Conservation (phyloP, 2,113 vertebrate species). For the Danionella cerebrum region DNA sequence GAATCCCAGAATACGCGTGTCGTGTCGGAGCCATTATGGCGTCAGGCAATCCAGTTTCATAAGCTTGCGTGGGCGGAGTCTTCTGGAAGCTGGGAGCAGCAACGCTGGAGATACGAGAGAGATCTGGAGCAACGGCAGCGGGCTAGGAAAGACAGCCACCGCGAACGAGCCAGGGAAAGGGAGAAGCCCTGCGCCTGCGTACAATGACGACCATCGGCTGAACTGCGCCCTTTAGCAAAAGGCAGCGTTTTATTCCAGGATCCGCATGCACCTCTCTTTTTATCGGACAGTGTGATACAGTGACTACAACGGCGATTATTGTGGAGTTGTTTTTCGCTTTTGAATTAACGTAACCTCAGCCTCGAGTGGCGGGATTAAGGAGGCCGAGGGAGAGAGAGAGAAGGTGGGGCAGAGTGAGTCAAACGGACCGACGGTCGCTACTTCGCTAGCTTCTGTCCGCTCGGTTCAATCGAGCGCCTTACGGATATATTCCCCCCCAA, state of each 20-base stretch:
- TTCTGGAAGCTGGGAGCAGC: constrained; percentile 52
- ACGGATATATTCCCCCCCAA: constrained; percentile 34
- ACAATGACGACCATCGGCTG: constrained; percentile 7
- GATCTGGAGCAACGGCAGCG: constrained; percentile 31
- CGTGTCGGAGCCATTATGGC: constrained; percentile 57
- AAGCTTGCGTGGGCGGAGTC: constrained; percentile 60
- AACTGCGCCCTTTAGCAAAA: constrained; percentile 8
- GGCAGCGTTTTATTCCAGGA: neutral
- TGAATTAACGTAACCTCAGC: constrained; percentile 33
- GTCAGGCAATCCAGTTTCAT: constrained; percentile 54
- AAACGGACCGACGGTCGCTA: constrained; percentile 50
- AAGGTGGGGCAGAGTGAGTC: constrained; percentile 61
- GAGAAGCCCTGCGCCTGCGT: neutral
- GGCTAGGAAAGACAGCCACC: constrained; percentile 10
- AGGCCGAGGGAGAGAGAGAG: constrained; percentile 43
- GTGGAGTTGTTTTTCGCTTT: constrained; percentile 31
- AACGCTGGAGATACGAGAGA: constrained; percentile 27
- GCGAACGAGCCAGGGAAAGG: constrained; percentile 4
- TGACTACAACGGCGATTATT: neutral
- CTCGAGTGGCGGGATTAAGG: constrained; percentile 33
- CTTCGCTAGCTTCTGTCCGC: constrained; percentile 17
- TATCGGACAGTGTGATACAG: neutral
- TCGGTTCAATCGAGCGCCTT: constrained; percentile 35
- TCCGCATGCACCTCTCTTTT: neutral
- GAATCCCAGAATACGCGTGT: constrained; percentile 14